Conservation (phyloP, 2,797 vertebrate genomes). For the Crocodylus rhombifer region DNA sequence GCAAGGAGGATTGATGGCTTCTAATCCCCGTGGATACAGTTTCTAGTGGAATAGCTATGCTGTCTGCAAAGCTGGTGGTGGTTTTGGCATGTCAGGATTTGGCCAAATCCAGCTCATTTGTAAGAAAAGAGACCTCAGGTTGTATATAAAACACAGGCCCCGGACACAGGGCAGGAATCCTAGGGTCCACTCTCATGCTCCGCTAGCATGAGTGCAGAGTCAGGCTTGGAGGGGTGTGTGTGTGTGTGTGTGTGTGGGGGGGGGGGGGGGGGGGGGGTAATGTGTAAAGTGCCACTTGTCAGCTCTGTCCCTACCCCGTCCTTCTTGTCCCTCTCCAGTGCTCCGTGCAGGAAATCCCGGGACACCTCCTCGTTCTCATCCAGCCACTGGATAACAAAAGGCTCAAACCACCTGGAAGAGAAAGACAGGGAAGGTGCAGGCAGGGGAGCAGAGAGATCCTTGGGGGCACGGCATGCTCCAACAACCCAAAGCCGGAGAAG, state of each 20-base stretch:
- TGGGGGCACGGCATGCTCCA: not conserved
- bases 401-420: conserved; percentile 94
- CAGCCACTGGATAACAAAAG: conserved; percentile 98
- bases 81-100: not conserved
- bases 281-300: not conserved
- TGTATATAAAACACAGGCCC: not conserved
- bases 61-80: not conserved
- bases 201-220: not conserved
- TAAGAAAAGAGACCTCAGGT: accelerated
- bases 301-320: conserved; percentile 89
- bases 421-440: not conserved
- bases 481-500: not conserved
- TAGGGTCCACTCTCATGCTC: not conserved
- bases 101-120: not conserved
- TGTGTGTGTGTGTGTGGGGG: not conserved
- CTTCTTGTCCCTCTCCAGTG: conserved; percentile 98
- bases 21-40: no score
- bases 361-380: conserved; percentile 99
- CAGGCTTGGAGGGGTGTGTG: not conserved
- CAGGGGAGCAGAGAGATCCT: not conserved
- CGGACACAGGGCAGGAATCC: not conserved
- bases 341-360: conserved; percentile 95
- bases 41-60: no score
- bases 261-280: not conserved
- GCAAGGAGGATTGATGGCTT: not conserved